Conservation (phyloP, 92 coral and sea anemone genomes). For the Virgularia gustaviana region DNA sequence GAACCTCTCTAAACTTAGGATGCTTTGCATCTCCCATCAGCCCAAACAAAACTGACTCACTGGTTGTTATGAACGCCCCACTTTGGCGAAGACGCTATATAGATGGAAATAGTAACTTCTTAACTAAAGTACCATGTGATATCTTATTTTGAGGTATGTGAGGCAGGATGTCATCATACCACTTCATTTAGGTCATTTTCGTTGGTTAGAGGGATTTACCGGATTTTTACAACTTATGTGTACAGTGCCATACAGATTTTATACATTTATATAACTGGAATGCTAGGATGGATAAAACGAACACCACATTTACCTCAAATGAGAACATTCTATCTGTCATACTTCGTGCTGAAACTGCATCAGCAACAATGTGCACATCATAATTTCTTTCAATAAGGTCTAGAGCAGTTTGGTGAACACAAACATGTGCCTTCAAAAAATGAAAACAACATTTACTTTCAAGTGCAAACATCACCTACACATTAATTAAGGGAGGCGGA, state of each 20-base stretch:
- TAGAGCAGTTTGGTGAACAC: slow-evolving; percentile 85
- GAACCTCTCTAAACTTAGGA: slow-evolving; percentile 90
- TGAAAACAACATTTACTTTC: too few relatives aligned
- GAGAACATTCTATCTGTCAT: slow-evolving; percentile 98
- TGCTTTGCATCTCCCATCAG: slow-evolving; percentile 81
- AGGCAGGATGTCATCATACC: too few relatives aligned
- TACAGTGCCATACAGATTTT: too few relatives aligned
- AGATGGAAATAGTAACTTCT: too few relatives aligned
- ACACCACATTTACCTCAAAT: slow-evolving; percentile 68
- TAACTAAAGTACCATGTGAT: too few relatives aligned
- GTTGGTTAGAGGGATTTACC: too few relatives aligned
- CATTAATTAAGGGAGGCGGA: too few relatives aligned
- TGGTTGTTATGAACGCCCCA: slow-evolving; percentile 93
- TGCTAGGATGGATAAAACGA: not conserved
- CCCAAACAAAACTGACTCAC: slow-evolving; percentile 83
- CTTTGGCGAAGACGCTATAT: slow-evolving; percentile 93
- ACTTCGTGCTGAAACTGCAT: slow-evolving; percentile 89
- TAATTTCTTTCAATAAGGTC: slow-evolving; percentile 85
- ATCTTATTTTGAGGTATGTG: too few relatives aligned
- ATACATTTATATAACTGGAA: too few relatives aligned
- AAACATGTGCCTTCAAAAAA: slow-evolving; percentile 96
- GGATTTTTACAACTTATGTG: too few relatives aligned
- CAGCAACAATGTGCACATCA: slow-evolving; percentile 87
- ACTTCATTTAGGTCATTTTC: too few relatives aligned
- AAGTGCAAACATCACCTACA: not conserved